These are phyloP conservation scores for Phaethon lepturus DNA, from an alignment of 2,113 vertebrate genomes.

Conservation along the genomic window DNA sequence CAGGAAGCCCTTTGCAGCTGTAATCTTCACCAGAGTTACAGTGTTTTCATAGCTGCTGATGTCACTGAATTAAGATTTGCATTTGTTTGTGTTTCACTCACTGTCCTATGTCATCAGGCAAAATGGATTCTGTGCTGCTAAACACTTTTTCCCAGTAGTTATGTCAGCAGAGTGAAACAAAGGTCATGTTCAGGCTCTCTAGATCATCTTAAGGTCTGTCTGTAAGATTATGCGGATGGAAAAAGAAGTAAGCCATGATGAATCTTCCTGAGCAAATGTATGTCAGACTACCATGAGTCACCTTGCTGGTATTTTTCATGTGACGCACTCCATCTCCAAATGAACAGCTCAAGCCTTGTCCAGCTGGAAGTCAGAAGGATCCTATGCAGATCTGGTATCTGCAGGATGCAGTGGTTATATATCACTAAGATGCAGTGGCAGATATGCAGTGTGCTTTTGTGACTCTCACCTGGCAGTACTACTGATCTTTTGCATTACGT, in stretches of 20 bases:
- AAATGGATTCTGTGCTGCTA: background rate
- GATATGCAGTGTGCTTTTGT: background rate
- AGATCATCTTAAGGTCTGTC: background rate
- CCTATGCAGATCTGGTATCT: background rate
- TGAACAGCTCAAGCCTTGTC: background rate
- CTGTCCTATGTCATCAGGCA: background rate
- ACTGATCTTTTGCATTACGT: background rate
- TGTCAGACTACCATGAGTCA: background rate
- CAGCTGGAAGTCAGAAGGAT: background rate
- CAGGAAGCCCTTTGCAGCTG: background rate
- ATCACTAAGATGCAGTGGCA: background rate
- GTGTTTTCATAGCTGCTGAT: background rate
- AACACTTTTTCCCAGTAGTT: background rate
- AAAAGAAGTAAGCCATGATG: background rate
- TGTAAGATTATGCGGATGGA: background rate
- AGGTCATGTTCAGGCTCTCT: background rate
- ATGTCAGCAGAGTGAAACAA: background rate
- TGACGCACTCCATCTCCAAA: background rate
- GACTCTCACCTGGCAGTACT: background rate
- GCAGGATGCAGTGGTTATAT: background rate
- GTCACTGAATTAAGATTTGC: background rate
- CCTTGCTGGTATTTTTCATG: background rate
- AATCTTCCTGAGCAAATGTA: fast-evolving
- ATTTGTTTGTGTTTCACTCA: background rate
- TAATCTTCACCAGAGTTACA: background rate